These are phyloP conservation scores for Drosophila lacicola DNA, from an alignment of 2,888 invertebrate genomes.

Conservation along the genomic window DNA sequence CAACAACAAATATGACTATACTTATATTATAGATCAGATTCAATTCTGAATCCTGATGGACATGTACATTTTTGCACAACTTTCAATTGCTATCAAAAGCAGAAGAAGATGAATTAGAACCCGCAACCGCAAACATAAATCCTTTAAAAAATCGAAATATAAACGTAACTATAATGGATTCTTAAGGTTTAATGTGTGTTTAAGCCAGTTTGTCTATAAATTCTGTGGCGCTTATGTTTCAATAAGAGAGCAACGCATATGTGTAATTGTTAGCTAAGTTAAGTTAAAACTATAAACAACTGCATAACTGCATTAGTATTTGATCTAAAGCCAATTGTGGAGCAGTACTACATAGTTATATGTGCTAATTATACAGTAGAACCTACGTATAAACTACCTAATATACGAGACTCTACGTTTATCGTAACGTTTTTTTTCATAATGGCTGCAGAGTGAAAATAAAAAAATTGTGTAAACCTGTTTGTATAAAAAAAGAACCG, in stretches of 20 bases:
- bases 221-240: conserved; percentile 48
- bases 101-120: no score
- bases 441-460: conserved; percentile 34
- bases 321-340: conserved; percentile 49
- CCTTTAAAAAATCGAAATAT: conserved; percentile 13
- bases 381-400: conserved; percentile 46
- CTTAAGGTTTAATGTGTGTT: conserved; percentile 5
- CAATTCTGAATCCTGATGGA: conserved; percentile 33
- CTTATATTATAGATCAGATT: conserved; percentile 23
- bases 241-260: conserved; percentile 39
- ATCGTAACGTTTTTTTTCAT: conserved; percentile 15
- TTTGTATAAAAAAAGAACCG: conserved; percentile 77
- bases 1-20: conserved; percentile 25
- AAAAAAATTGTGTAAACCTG: conserved; percentile 72
- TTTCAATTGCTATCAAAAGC: conserved; percentile 27
- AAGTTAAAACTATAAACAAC: conserved; percentile 10
- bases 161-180: conserved; percentile 8
- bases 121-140: background rate
- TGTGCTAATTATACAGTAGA: conserved; percentile 58
- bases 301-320: conserved; percentile 70
- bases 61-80: conserved; percentile 65
- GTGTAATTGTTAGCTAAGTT: conserved; percentile 43
- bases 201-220: conserved; percentile 25
- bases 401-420: conserved; percentile 21
- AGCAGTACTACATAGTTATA: conserved; percentile 48